Conservation (phyloP, 2,797 vertebrate species). For the Huso huso region DNA sequence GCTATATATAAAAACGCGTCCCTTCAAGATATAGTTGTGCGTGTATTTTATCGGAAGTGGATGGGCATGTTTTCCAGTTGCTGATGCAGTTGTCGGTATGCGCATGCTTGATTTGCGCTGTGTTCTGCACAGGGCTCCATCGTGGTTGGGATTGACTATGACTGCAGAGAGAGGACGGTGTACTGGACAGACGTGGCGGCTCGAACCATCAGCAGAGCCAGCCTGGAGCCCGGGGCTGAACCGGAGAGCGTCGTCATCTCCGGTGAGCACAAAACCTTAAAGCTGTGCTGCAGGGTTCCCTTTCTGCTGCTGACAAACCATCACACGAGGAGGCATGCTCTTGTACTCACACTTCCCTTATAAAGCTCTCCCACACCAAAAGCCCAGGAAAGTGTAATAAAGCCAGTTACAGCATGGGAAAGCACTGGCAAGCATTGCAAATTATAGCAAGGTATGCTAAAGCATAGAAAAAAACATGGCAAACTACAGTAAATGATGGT, state of each 20-base stretch:
- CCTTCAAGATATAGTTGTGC: not conserved
- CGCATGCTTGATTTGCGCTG: not conserved
- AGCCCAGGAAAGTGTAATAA: not conserved
- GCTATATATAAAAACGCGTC: not conserved
- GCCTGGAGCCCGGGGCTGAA: conserved; percentile 71
- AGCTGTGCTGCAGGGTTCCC: too few relatives aligned
- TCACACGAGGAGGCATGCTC: not conserved
- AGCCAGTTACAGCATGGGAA: not conserved
- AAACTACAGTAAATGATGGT: too few relatives aligned
- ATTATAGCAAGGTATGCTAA: too few relatives aligned
- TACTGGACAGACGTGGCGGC: conserved; percentile 93
- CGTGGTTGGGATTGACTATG: conserved; percentile 83
- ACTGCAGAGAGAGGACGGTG: conserved; percentile 79
- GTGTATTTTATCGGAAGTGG: too few relatives aligned
- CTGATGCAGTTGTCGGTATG: not conserved
- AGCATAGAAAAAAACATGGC: too few relatives aligned
- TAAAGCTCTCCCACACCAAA: too few relatives aligned
- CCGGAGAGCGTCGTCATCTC: conserved; percentile 76
- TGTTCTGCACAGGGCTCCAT: conserved; percentile 76
- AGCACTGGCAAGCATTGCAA: too few relatives aligned
- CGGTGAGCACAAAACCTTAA: conserved; percentile 45
- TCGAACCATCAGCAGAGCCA: conserved; percentile 76
- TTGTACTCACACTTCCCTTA: too few relatives aligned
- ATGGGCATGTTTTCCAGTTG: not conserved
- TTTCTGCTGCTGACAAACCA: not conserved